A percentile compares a stretch with the other conserved stretches of the same genome.
Conservation (phyloP, 2,797 vertebrate species). For the Helostoma temminkii region DNA sequence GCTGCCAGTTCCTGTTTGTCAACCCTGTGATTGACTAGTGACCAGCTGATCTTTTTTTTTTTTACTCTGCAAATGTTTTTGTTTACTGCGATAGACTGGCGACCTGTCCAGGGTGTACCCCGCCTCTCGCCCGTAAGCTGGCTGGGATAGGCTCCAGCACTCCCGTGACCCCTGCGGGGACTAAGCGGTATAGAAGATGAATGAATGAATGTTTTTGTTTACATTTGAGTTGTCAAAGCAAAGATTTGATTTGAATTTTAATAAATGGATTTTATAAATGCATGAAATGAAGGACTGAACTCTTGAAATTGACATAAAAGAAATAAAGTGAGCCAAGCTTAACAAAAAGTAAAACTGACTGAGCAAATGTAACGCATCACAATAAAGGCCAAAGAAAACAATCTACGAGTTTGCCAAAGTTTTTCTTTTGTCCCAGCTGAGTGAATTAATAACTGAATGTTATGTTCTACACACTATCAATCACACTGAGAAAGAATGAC, state of each 20-base stretch:
- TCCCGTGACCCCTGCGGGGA: too few relatives aligned
- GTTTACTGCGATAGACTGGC: too few relatives aligned
- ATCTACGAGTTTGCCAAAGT: background rate
- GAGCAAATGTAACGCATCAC: conserved; percentile 20
- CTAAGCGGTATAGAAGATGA: too few relatives aligned
- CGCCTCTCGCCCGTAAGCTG: too few relatives aligned
- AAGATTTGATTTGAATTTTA: too few relatives aligned
- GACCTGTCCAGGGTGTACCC: too few relatives aligned
- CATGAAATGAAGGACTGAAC: too few relatives aligned
- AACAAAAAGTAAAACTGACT: conserved; percentile 2
- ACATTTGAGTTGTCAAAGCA: too few relatives aligned
- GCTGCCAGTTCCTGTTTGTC: background rate
- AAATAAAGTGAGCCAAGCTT: background rate
- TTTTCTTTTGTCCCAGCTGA: background rate
- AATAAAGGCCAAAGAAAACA: conserved; percentile 10
- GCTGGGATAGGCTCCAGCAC: too few relatives aligned
- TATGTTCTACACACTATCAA: background rate
- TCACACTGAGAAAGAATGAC: background rate
- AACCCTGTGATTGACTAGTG: background rate
- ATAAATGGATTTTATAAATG: background rate
- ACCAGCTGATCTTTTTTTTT: too few relatives aligned
- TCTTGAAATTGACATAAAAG: background rate
- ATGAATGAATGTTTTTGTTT: too few relatives aligned
- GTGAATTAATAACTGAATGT: background rate
- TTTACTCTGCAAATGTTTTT: too few relatives aligned